phyloP scores from a whole-genome alignment of 1,140 invertebrate species.

The Latrodectus geometricus region DNA sequence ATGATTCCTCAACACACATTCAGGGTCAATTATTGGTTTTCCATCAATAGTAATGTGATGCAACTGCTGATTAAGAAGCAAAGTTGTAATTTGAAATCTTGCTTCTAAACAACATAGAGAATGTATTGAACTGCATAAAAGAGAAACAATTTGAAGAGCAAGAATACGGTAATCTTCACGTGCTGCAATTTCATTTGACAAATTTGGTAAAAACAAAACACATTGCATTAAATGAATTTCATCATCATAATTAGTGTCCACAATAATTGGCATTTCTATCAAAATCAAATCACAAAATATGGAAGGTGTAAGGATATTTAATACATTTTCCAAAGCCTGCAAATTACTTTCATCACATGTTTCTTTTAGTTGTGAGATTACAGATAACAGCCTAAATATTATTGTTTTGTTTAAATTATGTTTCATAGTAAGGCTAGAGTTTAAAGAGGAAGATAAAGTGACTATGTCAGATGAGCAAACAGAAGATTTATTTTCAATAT shows the following conservation, averaged over 20 bases:
- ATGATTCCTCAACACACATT: constrained; percentile 35
- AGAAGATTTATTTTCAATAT: constrained; percentile 20
- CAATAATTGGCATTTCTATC: constrained; percentile 4
- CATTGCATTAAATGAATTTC: constrained; percentile 19
- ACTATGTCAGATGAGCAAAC: constrained; percentile 27
- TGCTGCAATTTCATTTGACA: neutral
- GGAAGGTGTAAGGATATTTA: constrained; percentile 22
- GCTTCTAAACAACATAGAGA: constrained; percentile 23
- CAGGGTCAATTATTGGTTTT: constrained; percentile 23
- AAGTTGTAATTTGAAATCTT: neutral
- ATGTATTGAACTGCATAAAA: constrained; percentile 19
- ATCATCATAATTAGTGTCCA: neutral
- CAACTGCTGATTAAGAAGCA: constrained; percentile 17
- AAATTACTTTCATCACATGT: constrained; percentile 7
- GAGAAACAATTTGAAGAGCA: constrained; percentile 33
- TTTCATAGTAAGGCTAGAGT: neutral
- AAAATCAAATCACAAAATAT: constrained; percentile 30
- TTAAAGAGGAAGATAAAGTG: constrained; percentile 18
- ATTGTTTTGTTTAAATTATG: constrained; percentile 18
- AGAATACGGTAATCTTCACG: constrained; percentile 26
- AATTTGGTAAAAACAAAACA: constrained; percentile 33
- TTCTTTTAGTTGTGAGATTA: constrained; percentile 48
- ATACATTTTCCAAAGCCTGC: neutral
- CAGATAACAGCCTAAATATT: constrained; percentile 28
- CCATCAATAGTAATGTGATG: constrained; percentile 2